phyloP scores from a whole-genome alignment of 2,113 vertebrate species.

The Alaudala cheleensis region DNA sequence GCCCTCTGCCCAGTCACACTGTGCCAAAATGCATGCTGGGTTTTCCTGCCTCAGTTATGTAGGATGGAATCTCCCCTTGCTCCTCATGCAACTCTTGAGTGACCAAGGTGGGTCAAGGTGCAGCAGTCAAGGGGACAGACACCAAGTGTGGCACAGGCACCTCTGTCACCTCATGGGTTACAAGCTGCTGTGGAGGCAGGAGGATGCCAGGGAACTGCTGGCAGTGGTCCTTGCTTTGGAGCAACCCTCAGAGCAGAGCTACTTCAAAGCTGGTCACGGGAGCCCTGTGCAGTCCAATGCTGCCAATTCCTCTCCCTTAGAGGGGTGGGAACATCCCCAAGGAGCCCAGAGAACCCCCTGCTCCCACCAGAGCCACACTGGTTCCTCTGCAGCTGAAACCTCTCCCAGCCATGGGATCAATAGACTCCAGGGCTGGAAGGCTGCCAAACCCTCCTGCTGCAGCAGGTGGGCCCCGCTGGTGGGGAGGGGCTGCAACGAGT shows the following conservation, averaged over 20 bases:
- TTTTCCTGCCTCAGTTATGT: accelerated
- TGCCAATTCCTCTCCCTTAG: neutral
- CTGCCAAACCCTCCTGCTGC: neutral
- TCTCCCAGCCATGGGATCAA: neutral
- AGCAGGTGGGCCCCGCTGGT: neutral
- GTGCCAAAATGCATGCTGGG: neutral
- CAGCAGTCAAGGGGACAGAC: neutral
- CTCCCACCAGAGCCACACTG: neutral
- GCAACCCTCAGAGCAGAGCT: neutral
- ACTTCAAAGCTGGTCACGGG: neutral
- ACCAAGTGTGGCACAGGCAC: accelerated
- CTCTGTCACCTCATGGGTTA: accelerated
- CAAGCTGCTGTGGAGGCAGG: neutral
- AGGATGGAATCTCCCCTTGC: neutral
- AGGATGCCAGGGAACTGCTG: neutral
- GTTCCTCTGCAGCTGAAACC: neutral
- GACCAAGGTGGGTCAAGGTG: neutral
- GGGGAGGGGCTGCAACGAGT: neutral
- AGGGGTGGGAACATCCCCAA: neutral
- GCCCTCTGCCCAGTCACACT: neutral
- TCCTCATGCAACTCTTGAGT: neutral
- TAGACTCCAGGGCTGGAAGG: neutral
- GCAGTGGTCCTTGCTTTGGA: neutral
- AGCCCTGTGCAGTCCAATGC: neutral
- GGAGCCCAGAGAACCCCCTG: neutral